Conservation (phyloP, 2,888 invertebrate genomes). For the Myathropa florea region DNA sequence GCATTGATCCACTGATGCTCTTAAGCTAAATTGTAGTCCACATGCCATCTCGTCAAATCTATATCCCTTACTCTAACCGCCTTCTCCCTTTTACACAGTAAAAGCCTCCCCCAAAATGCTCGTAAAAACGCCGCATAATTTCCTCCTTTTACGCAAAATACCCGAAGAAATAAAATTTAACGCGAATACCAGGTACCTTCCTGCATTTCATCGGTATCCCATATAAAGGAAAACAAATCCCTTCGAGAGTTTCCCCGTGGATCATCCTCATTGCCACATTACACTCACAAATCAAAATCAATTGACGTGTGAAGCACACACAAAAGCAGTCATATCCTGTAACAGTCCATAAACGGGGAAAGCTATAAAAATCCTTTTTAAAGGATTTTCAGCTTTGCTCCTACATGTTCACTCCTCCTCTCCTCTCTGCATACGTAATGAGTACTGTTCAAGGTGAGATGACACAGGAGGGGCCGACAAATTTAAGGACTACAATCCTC, state of each 20-base stretch:
- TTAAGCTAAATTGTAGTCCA: too few species aligned
- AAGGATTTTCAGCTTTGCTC: conserved; percentile 45
- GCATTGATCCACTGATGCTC: too few species aligned
- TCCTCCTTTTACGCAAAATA: neutral
- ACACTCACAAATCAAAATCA: conserved; percentile 65
- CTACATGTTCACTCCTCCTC: neutral
- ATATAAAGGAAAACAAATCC: conserved; percentile 45
- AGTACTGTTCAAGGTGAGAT: conserved; percentile 15
- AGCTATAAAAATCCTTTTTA: conserved; percentile 56
- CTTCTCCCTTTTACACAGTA: neutral
- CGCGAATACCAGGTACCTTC: conserved; percentile 1
- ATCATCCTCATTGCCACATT: conserved; percentile 2
- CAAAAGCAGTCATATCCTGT: conserved; percentile 32
- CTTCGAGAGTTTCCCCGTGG: neutral
- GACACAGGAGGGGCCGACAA: neutral
- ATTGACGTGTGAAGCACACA: conserved; percentile 41
- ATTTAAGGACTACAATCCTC: conserved; percentile 43
- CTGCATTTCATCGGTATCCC: conserved; percentile 5
- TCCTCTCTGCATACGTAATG: neutral
- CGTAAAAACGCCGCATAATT: conserved; percentile 48
- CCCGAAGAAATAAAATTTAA: conserved; percentile 18
- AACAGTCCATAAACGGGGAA: conserved; percentile 33
- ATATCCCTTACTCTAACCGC: too few species aligned
- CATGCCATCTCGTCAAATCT: too few species aligned
- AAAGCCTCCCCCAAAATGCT: too few species aligned